Conservation (phyloP, 2,888 invertebrate species). For the Ophion costatus region DNA sequence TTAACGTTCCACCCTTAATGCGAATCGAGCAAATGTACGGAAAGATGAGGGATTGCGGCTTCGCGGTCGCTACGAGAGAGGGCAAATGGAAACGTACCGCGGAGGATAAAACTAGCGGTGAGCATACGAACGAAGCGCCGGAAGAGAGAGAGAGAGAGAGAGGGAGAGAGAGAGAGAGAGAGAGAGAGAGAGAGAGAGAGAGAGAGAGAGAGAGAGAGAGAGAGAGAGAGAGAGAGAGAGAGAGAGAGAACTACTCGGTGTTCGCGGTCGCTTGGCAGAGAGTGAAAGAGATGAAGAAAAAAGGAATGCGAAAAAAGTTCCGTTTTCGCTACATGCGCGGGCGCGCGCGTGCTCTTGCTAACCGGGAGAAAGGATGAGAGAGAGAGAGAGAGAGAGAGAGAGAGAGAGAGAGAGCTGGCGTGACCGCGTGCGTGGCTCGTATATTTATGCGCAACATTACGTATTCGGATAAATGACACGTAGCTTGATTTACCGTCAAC, state of each 20-base stretch:
- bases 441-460: conserved; percentile 80
- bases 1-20: conserved; percentile 77
- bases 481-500: conserved; percentile 80
- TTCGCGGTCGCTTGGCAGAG: conserved; percentile 57
- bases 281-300: conserved; percentile 40
- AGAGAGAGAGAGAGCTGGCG: conserved; percentile 67
- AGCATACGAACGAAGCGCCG: conserved; percentile 35
- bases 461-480: conserved; percentile 82
- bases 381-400: conserved; percentile 25
- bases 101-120: conserved; percentile 60
- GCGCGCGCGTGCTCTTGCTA: conserved; percentile 25
- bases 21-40: conserved; percentile 79
- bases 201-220: not conserved
- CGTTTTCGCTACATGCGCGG: conserved; percentile 37
- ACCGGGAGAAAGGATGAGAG: conserved; percentile 11
- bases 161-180: conserved; percentile 38
- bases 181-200: conserved; percentile 37
- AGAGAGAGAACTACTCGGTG: conserved; percentile 24
- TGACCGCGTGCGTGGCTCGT: conserved; percentile 72
- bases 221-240: conserved; percentile 26
- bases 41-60: conserved; percentile 79
- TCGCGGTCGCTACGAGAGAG: conserved; percentile 72
- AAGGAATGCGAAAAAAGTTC: conserved; percentile 22
- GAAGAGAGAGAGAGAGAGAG: conserved; percentile 15
- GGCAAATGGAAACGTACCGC: conserved; percentile 56